phyloP scores from a whole-genome alignment of 2,113 vertebrate species.

The Nycticryphes semicollaris region DNA sequence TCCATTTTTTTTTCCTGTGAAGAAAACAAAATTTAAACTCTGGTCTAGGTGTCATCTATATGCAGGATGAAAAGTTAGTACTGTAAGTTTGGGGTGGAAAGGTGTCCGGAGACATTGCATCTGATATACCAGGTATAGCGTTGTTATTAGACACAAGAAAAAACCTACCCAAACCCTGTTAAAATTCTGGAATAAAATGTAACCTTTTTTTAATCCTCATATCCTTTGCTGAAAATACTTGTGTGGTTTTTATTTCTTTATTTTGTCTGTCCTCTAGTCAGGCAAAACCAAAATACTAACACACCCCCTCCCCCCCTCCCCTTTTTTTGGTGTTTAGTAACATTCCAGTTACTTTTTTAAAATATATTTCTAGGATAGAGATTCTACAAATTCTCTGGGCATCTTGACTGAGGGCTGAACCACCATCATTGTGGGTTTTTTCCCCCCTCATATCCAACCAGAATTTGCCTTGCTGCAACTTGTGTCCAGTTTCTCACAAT shows the following conservation, averaged over 20 bases:
- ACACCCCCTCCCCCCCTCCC: rapidly evolving
- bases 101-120: neutral
- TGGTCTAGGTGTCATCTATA: neutral
- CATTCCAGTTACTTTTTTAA: rapidly evolving
- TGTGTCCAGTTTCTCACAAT: neutral
- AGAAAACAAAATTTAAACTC: slow-evolving; percentile 12
- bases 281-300: neutral
- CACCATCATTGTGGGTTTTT: neutral
- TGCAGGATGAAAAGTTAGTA: neutral
- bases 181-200: neutral
- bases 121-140: neutral
- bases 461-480: neutral
- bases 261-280: neutral
- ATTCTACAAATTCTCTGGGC: neutral
- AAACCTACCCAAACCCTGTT: neutral
- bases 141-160: neutral
- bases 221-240: neutral
- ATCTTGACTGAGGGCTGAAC: neutral
- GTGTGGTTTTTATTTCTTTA: neutral
- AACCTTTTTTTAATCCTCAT: neutral
- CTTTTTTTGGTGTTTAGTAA: neutral
- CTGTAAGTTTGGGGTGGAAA: neutral
- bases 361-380: neutral
- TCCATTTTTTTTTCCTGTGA: slow-evolving; percentile 10
- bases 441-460: neutral